A percentile compares a stretch with the other conserved stretches of the same genome.
phyloP scores from a whole-genome alignment of 2,113 vertebrate genomes.

The Clinocottus analis region DNA sequence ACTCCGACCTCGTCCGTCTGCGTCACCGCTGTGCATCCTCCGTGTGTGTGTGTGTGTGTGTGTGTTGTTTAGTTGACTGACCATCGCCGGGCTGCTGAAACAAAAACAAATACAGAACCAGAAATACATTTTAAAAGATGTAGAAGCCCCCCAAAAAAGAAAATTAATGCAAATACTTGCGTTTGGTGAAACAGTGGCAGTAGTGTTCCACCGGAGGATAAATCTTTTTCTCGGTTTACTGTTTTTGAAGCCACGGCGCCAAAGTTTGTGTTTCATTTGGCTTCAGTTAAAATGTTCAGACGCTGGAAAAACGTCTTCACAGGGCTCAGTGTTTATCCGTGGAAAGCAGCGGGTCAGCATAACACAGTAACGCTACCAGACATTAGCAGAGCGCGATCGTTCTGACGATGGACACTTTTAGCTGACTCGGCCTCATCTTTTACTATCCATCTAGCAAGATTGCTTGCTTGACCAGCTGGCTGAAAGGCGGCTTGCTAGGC shows the following conservation, averaged over 20 bases:
- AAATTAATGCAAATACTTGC: constrained; percentile 4
- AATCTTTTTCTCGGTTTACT: constrained; percentile 55
- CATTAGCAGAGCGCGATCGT: constrained; percentile 57
- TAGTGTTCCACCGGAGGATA: constrained; percentile 52
- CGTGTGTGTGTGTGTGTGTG: not conserved
- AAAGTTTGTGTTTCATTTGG: constrained; percentile 62
- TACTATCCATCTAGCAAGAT: no score
- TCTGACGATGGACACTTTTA: constrained; percentile 62
- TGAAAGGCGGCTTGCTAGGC: no score
- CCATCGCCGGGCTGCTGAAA: constrained; percentile 29
- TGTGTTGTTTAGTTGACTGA: constrained; percentile 17
- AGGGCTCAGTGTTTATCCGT: constrained; percentile 57
- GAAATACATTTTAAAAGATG: not conserved
- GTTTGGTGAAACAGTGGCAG: constrained; percentile 44
- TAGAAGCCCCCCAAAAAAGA: constrained; percentile 8
- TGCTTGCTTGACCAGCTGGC: no score
- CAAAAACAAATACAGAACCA: constrained; percentile 19
- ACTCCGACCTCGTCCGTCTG: constrained; percentile 40
- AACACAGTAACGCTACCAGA: constrained; percentile 44
- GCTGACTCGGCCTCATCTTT: constrained; percentile 9
- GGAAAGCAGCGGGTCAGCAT: constrained; percentile 59
- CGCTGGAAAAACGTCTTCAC: constrained; percentile 57
- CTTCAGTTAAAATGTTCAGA: constrained; percentile 14
- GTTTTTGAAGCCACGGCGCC: constrained; percentile 34
- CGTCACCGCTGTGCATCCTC: not conserved